A percentile compares a stretch with the other conserved stretches of the same genome.
These are phyloP conservation scores for Diplogasteroides magnus DNA, from an alignment of 1,140 invertebrate genomes.

Conservation along the genomic window DNA sequence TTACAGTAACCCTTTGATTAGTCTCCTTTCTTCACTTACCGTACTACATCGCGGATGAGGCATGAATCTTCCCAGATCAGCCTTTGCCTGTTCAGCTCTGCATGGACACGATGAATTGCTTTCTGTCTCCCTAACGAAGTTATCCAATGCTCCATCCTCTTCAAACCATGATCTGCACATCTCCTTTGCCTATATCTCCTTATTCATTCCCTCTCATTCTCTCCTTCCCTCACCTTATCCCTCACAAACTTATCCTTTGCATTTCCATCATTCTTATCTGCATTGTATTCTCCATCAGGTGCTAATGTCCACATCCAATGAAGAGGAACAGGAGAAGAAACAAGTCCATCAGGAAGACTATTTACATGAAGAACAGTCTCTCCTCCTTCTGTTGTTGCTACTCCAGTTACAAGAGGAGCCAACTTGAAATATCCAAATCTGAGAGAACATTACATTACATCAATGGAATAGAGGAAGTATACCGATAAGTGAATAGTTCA, in stretches of 20 bases:
- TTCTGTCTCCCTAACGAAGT: constrained; percentile 47
- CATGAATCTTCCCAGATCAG: constrained; percentile 51
- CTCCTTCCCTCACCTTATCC: too few species aligned
- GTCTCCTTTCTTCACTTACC: not conserved
- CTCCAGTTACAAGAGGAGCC: constrained; percentile 30
- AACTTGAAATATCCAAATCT: constrained; percentile 50
- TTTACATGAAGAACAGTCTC: constrained; percentile 5
- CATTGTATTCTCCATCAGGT: constrained; percentile 39
- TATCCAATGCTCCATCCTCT: constrained; percentile 49
- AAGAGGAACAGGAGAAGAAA: constrained; percentile 49
- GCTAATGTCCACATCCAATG: constrained; percentile 50
- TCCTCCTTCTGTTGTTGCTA: not conserved
- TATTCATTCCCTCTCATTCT: too few species aligned
- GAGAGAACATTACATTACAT: not conserved
- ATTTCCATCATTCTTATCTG: constrained; percentile 35
- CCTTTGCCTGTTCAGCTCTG: constrained; percentile 48
- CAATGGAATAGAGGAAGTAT: not conserved
- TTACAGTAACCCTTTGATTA: constrained; percentile 2
- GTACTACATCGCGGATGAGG: constrained; percentile 47
- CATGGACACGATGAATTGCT: constrained; percentile 54
- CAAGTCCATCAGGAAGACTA: constrained; percentile 32
- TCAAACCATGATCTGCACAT: constrained; percentile 55
- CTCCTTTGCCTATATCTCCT: constrained; percentile 43
- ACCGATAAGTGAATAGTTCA: constrained; percentile 43
- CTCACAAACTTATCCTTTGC: constrained; percentile 37